phyloP scores from a whole-genome alignment of 2,797 vertebrate genomes.

The Notolabrus celidotus region DNA sequence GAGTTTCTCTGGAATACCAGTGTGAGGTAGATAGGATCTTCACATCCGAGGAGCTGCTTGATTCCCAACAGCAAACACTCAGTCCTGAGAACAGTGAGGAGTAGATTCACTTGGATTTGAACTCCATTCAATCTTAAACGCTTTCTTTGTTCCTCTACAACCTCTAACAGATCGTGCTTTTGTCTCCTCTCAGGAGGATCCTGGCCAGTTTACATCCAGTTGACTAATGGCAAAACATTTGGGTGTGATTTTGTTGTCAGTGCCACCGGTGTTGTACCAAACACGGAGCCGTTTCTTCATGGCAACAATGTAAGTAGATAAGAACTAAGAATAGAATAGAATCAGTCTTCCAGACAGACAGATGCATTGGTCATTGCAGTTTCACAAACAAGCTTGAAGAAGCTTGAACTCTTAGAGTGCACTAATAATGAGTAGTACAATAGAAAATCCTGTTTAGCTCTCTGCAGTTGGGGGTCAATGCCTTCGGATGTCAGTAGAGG shows the following conservation, averaged over 20 bases:
- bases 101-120: neutral
- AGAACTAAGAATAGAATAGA: neutral
- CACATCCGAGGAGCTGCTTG: conserved; percentile 84
- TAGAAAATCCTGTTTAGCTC: neutral
- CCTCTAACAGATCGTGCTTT: neutral
- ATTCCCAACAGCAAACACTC: conserved; percentile 69
- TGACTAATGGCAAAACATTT: conserved; percentile 91
- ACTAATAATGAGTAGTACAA: neutral
- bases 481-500: conserved; percentile 28
- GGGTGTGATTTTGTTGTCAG: conserved; percentile 95
- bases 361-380: neutral
- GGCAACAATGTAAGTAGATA: conserved; percentile 89
- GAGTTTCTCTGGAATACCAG: conserved; percentile 89
- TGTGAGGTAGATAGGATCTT: conserved; percentile 92
- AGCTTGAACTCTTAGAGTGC: neutral
- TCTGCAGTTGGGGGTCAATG: neutral
- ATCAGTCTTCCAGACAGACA: no score
- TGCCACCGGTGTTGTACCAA: conserved; percentile 93
- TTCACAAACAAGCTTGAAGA: neutral
- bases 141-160: neutral
- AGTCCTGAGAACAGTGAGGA: conserved; percentile 72
- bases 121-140: rapidly evolving
- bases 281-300: conserved; percentile 89
- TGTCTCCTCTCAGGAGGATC: conserved; percentile 69
- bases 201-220: conserved; percentile 92